Base-by-base conservation (phyloP, 2,113 vertebrate species). In the Pantherophis guttatus region DNA sequence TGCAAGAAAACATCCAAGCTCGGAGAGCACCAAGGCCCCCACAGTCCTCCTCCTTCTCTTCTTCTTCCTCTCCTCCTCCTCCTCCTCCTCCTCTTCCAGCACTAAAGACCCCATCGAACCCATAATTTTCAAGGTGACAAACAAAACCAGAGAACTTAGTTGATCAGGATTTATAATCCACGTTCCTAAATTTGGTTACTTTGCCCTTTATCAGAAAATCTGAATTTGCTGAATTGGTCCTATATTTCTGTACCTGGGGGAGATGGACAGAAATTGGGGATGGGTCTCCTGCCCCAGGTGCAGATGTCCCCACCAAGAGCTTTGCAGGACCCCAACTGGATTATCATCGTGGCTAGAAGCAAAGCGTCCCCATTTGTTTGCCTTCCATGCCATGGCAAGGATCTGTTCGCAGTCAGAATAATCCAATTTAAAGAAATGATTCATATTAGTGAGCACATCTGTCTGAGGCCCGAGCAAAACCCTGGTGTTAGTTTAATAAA, bases 401-500 rank as follows among this genome's bases (percentile, higher is more conserved):
- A 96, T 97, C 94, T 86, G 11, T 94, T 96, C 95, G 96, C 97
- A 96, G 96, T 97, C 97, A 96, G 95, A 97, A 97, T 97, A 97
- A 98, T 97, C 96, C 97, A 97, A 97, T 97, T 97, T 97, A 97
- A 96, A 95, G 96, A 96, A 97, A 97, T 97, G 95, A 98, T 97
- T 97, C 96, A 97, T 97, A 97, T 97, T 98, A 97, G 95, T 93
- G 95, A 95, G 95, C 95, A 96, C 97, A 97, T 97, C 97, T 97
- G 97, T 98, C 97, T 97, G 97, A 96, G 96, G 97, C 96, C 95
- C 90, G 94, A 97, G 97, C 96, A 97, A 96, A 97, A 97, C 94
- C 96, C 93, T 93, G 95, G 96, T 97, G 96, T 97, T 97, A 96
- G 96, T 96, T 97, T 97, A 97, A 98, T 97, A 98, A 98, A 98